Evolutionary conservation across 2,113 vertebrate species (phyloP), one percentile per base, ranked within the genome.

Genomic region (Cygnus atratus): DNA sequence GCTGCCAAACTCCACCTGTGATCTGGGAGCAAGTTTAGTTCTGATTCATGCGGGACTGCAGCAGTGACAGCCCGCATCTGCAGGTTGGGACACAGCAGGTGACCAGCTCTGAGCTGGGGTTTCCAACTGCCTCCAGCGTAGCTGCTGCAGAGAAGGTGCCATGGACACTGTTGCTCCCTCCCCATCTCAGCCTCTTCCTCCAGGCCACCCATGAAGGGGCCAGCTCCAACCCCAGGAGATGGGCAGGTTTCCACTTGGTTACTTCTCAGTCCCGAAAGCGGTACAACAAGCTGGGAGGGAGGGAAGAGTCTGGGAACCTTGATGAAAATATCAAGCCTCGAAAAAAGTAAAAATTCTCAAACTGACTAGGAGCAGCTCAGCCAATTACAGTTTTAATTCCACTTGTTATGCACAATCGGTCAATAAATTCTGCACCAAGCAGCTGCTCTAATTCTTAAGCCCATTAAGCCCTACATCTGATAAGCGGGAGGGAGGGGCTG

Each of bases 381-480:
- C 81, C 96, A 96, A 91, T 93, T 97, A 92, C 82, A 91, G 81
- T 96, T 93, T 97, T 96, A 97, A 96, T 96, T 93, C 96, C 84
- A 93, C 93, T 97, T 43, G 79, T 94, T 97, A 96, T 84, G 71
- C 96, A 95, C 86, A 97, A 97, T 78, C 97, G 73, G 97, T 96
- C 96, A 94, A 97, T 98, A 97, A 98, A 98, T 98, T 97, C 96
- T 80, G 73, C 95, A 85, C 50, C 84, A 93, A 94, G 85, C 97
- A 98, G 96, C 95, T 98, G 97, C 91, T 98, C 95, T 93, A 96
- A 75, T 92, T 95, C 97, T 95, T 95, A 95, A 97, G 94, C 95
- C 95, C 96, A 97, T 97, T 97, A 97, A 94, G 91, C 92, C 90
- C 91, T 95, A 79, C 3, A 84, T 92, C 90, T 94, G 88, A 94